Base-by-base conservation (phyloP, 1,140 invertebrate species). In the Branchinecta lynchi region DNA sequence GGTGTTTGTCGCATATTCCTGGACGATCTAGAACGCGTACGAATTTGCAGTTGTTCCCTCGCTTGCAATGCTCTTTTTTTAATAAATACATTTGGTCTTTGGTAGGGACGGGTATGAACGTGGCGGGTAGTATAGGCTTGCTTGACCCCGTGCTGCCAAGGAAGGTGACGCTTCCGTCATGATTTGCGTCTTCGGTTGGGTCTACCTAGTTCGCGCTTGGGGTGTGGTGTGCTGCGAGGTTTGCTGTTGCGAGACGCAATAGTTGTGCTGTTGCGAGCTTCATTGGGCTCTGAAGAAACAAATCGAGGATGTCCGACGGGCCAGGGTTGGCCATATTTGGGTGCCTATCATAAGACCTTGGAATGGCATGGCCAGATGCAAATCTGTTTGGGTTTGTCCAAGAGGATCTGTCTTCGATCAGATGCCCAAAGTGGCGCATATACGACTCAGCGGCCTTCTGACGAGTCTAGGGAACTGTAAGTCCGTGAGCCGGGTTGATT, bases 31-130 rank as follows among this genome's bases (percentile, higher is more conserved):
- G n/a, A n/a, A n/a, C n/a, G n/a, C n/a, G n/a, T n/a, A n/a, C n/a
- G n/a, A n/a, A n/a, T n/a, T 51, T 51, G 46, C 46, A 51, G n/a
- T 51, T 51, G 9, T 9, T 51, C 46, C 46, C 46, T 9, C 46
- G 46, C n/a, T 51, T 51, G n/a, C 46, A 51, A n/a, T 51, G 46
- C n/a, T n/a, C 46, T 51, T 51, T 51, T 51, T 51, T 51, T 51
- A n/a, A n/a, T 51, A 51, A 51, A 51, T 9, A 51, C 46, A 51
- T 51, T 51, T n/a, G n/a, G 46, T 51, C 46, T 51, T n/a, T 9
- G 9, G 9, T 51, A 9, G 9, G n/a, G 9, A n/a, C n/a, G n/a
- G 46, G n/a, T n/a, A n/a, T n/a, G n/a, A n/a, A n/a, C n/a, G n/a
- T n/a, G n/a, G n/a, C n/a, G n/a, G n/a, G n/a, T n/a, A n/a, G n/a